Conservation (phyloP, 2,888 invertebrate genomes). For the Marasmarcha lunaedactyla region DNA sequence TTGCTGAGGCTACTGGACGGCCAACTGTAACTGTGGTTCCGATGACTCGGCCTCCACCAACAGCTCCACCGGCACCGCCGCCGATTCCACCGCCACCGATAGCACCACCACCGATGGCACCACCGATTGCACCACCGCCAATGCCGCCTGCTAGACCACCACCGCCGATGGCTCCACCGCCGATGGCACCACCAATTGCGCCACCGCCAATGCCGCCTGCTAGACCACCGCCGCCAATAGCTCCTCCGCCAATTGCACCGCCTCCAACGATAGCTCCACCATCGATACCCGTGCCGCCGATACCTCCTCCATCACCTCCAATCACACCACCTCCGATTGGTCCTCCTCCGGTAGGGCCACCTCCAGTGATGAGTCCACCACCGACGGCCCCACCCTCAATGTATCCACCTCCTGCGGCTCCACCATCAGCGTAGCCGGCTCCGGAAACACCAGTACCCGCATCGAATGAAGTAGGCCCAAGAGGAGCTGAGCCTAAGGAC, state of each 20-base stretch:
- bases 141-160: constrained; percentile 11
- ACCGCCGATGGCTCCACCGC: background rate
- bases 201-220: constrained; percentile 4
- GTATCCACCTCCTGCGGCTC: background rate
- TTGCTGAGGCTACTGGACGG: constrained; percentile 26
- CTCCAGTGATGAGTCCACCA: background rate
- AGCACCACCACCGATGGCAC: constrained; percentile 7
- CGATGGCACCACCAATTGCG: constrained; percentile 10
- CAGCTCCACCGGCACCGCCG: constrained; percentile 13
- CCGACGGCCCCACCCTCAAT: background rate
- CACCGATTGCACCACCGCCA: constrained; percentile 8
- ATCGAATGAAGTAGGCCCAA: too few species aligned
- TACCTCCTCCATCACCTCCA: constrained; percentile 8
- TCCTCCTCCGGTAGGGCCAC: constrained; percentile 8
- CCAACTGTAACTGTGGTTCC: constrained; percentile 40
- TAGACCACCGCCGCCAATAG: constrained; percentile 8
- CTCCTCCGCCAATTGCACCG: constrained; percentile 8
- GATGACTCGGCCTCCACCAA: constrained; percentile 35
- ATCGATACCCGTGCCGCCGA: constrained; percentile 13
- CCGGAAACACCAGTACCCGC: background rate
- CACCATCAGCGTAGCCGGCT: background rate
- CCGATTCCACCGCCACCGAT: constrained; percentile 9
- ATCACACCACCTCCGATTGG: constrained; percentile 9
- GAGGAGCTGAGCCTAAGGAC: too few species aligned
- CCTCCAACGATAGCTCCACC: constrained; percentile 10